Conservation (phyloP, 1,140 invertebrate species). For the Conus ventricosus region DNA sequence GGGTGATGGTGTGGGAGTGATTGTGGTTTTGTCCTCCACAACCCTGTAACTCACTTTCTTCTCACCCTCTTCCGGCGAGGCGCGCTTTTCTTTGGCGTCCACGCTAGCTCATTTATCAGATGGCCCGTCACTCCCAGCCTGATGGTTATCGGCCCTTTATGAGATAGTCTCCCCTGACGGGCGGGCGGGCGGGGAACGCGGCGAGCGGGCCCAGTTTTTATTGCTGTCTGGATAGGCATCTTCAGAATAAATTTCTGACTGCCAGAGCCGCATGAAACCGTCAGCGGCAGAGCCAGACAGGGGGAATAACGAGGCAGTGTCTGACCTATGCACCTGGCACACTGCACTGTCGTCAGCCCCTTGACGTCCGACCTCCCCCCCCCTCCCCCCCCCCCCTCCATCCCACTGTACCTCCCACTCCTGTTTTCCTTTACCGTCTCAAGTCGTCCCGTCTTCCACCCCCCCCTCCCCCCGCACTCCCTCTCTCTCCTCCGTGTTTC, state of each 20-base stretch:
- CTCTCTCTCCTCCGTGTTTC: too few species aligned
- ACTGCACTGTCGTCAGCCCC: not conserved
- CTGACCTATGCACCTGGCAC: not conserved
- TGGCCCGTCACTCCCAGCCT: not conserved
- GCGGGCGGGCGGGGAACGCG: too few species aligned
- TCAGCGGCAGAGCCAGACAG: not conserved
- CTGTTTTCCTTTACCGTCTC: too few species aligned
- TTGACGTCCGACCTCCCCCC: not conserved
- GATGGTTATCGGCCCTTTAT: slow-evolving; percentile 2
- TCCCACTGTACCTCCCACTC: too few species aligned
- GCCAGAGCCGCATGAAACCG: not conserved
- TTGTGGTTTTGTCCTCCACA: too few species aligned
- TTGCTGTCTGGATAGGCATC: not conserved
- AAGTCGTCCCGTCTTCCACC: too few species aligned
- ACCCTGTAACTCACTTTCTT: too few species aligned
- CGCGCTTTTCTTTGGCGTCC: too few species aligned
- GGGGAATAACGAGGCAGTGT: not conserved
- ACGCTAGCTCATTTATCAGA: not conserved
- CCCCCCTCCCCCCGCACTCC: too few species aligned
- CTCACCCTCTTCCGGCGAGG: too few species aligned
- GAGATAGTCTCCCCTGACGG: not conserved
- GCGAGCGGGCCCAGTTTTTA: not conserved
- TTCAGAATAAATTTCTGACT: slow-evolving; percentile 2
- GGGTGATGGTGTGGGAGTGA: too few species aligned
- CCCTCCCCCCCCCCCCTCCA: not conserved